Evolutionary conservation across 2,888 invertebrate genomes (phyloP), one percentile per base, ranked within the genome.

Genomic region (Criorhina ranunculi): DNA sequence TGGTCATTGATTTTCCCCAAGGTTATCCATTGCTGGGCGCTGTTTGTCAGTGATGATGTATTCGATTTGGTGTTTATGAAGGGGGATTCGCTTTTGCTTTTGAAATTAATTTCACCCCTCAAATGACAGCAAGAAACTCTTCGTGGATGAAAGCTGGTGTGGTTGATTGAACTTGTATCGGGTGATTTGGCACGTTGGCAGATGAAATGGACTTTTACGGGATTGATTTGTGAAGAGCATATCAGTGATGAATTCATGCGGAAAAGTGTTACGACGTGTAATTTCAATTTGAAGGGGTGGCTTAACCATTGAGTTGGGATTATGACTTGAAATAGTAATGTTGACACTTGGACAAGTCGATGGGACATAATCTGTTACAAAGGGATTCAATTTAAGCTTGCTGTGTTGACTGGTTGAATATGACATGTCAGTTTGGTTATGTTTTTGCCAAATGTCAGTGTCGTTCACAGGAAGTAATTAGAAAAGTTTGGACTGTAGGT

Each of bases 1-100:
- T 55, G 40, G 67, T 42, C 67, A 67, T 67, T 55, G 67, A 67
- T 67, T 67, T 67, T 42, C 17, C 8, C 29, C 40, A 55, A 5
- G 51, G 55, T 42, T 29, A 31, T 49, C 19, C 37, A 24, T 49
- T 5, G 24, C 4, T 35, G 8, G 15, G 15, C 19, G 15, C 6
- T 35, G 11, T 15, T 0, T 1, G 15, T 12, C 11, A 7, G 11
- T 57, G 57, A 6, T 8, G 11, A 37, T 37, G 53, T 12, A 44
- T 44, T 44, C 12, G 44, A 44, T 44, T 24, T 24, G 24, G 53
- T 15, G 53, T 29, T 53, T 33, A 53, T 53, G 53, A 53, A 53
- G 33, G 55, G 55, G 55, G 55, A 55, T 55, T 55, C 33, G 15
- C 33, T 19, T 33, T n/a, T n/a, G n/a, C 33, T 55, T 55, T n/a